phyloP scores from a whole-genome alignment of 2,888 invertebrate genomes.

The Koerneria pararmatus region DNA sequence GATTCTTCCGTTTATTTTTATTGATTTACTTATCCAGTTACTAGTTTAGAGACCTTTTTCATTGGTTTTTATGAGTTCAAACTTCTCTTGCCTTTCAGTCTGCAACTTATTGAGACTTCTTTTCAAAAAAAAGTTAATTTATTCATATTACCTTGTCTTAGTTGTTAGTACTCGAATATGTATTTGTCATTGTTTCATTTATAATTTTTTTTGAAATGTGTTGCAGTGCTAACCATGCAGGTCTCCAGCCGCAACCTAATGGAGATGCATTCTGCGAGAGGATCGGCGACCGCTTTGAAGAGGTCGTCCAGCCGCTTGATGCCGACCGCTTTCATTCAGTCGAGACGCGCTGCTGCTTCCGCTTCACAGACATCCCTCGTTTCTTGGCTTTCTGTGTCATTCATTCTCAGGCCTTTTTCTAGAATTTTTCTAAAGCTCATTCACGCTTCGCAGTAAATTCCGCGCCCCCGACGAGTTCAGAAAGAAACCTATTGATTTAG shows the following conservation, averaged over 20 bases:
- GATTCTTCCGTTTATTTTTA: no score
- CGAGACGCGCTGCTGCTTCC: constrained; percentile 61
- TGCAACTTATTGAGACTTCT: no score
- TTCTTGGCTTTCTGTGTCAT: constrained; percentile 63
- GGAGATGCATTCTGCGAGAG: constrained; percentile 55
- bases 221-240: constrained; percentile 60
- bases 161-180: no score
- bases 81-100: no score
- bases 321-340: constrained; percentile 58
- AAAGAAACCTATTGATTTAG: no score
- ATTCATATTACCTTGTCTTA: not conserved
- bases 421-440: no score
- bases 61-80: no score
- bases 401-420: no score
- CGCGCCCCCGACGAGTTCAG: no score
- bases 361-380: constrained; percentile 61
- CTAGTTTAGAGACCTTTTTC: no score
- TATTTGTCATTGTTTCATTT: constrained; percentile 21
- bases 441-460: no score
- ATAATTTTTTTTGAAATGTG: not conserved
- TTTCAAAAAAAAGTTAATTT: not conserved
- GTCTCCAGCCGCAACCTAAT: constrained; percentile 64
- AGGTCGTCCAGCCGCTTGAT: constrained; percentile 63
- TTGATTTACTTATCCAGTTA: no score
- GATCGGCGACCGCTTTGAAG: constrained; percentile 62